phyloP scores from a whole-genome alignment of 1,140 invertebrate genomes.

The Atta colombica region DNA sequence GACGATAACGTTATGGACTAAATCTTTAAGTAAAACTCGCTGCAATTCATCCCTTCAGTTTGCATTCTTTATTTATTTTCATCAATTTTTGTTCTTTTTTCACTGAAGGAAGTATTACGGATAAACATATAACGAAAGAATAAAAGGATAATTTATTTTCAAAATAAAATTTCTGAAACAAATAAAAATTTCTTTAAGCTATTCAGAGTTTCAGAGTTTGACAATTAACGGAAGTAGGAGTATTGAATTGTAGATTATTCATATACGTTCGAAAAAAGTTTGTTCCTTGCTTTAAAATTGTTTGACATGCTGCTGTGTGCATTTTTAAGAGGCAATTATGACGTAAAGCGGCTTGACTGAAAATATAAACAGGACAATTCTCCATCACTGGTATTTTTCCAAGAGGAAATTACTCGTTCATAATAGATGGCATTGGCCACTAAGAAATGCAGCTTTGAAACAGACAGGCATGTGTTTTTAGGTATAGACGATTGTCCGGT shows the following conservation, averaged over 20 bases:
- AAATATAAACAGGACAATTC: conserved; percentile 8
- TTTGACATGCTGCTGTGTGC: conserved; percentile 18
- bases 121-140: background rate
- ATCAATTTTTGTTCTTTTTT: background rate
- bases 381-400: conserved; percentile 45
- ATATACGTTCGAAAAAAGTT: background rate
- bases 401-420: conserved; percentile 48
- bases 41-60: background rate
- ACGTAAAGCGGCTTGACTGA: conserved; percentile 18
- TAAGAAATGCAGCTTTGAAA: conserved; percentile 56
- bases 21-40: conserved; percentile 18
- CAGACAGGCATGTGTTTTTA: conserved; percentile 40
- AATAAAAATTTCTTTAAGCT: background rate
- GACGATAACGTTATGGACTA: background rate
- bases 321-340: conserved; percentile 52
- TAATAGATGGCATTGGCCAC: conserved; percentile 51
- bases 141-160: background rate
- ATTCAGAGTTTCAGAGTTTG: background rate
- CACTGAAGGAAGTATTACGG: background rate
- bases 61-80: background rate
- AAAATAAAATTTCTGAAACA: too few species aligned
- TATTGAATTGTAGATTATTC: background rate
- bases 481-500: conserved; percentile 14
- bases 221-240: background rate
- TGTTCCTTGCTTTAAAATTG: conserved; percentile 18